Base-by-base conservation (phyloP, 2,113 vertebrate species). In the Pelecanoides urinatrix region DNA sequence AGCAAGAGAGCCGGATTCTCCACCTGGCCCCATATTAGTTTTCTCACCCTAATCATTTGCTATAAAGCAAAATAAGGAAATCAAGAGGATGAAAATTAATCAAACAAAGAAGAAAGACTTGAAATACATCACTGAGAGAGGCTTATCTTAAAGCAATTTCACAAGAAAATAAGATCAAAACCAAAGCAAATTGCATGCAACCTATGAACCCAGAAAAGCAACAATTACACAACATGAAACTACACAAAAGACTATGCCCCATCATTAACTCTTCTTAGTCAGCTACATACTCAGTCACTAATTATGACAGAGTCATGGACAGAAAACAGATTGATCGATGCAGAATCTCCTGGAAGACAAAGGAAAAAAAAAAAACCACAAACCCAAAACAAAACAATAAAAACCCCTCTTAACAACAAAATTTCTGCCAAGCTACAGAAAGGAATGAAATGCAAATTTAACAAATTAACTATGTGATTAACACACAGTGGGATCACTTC, bases 381-480 rank as follows among this genome's bases (percentile, higher is more conserved):
- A 86, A 70, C 32, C 3, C 23, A 53, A 91, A 92, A 0, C 38
- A 76, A 89, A 94, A 87, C 34, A 58, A 49, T 63, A 87, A 73
- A 68, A 89, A 77, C 30, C 3, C 2, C 55, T 34, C 55, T 97
- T 97, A 97, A 98, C 92, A 94, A 98, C 97, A 97, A 94, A 76
- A 83, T 80, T 95, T 96, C 89, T 91, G 42, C 88, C 74, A 94
- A 92, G 86, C 53, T 84, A 53, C 62, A 72, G 88, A 96, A 96
- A 97, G 30, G 92, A 97, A 97, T 91, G 95, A 96, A 97, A 96
- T 92, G 87, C 75, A 98, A 97, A 97, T 97, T 96, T 96, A 97
- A 98, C 95, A 97, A 98, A 96, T 97, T 96, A 97, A 91, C 83
- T 91, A 82, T 91, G 92, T 96, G 97, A 97, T 97, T 97, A 92